Evolutionary conservation across 2,113 vertebrate genomes (phyloP), one percentile per base, ranked within the genome.

Genomic region (Psilopsiagon aymara): DNA sequence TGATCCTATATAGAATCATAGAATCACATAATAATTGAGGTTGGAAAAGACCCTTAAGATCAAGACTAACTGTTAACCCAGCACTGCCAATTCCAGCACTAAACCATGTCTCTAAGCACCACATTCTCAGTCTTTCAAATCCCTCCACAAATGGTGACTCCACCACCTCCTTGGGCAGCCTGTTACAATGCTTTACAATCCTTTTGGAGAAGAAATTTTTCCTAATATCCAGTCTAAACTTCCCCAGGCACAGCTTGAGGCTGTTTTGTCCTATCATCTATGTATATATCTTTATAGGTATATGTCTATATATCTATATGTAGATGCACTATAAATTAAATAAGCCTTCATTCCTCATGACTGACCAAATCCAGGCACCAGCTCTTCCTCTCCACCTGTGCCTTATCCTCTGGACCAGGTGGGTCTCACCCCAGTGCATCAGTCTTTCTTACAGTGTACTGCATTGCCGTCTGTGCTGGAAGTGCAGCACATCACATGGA

Each of bases 401-500:
- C 4, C 46, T 23, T n/a, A 23, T 7, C 43, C 31, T 39, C 14
- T 27, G 25, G 7, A 27, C 37, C 43, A 5, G 20, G 31, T 4
- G 4, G 24, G 8, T 27, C 27, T 18, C 8, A 2, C 35, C 11
- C 15, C 4, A 6, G 21, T 1, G 13, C 4, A 4, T 9, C 66
- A 41, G 24, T 7, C 55, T 31, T n/a, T 5, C 55, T 7, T 21
- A 29, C 27, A 35, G 17, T 8, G 43, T 3, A 4, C 16, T 6
- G 19, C 37, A 3, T 5, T n/a, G 21, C 28, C 25, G 24, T 6
- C 19, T 5, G 0, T 18, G 27, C 57, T 2, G 7, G 17, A 0
- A 3, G 15, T 4, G 9, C 39, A 13, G 27, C 7, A 0, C 2
- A 0, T 8, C 2, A 2, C 21, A 1, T 2, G 7, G n/a, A 13